These are phyloP conservation scores for Geococcyx californianus DNA, from an alignment of 2,113 vertebrate species.

Conservation along the genomic window DNA sequence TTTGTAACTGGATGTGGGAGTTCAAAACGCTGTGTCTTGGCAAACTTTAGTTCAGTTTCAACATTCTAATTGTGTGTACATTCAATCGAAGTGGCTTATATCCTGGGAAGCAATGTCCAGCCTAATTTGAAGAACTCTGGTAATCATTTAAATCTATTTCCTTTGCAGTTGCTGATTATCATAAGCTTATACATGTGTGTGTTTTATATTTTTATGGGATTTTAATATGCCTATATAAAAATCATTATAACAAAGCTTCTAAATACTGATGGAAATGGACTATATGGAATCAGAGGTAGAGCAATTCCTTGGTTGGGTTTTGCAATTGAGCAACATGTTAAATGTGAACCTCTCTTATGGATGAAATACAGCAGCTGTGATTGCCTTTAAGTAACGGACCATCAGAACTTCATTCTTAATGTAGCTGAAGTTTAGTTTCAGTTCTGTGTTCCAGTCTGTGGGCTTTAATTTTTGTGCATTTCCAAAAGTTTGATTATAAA, in stretches of 20 bases:
- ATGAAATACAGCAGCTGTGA: background rate
- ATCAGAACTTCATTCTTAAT: background rate
- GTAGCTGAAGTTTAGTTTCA: background rate
- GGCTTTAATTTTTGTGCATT: background rate
- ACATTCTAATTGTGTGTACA: background rate
- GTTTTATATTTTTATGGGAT: background rate
- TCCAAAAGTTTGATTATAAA: background rate
- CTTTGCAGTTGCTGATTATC: background rate
- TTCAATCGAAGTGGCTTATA: background rate
- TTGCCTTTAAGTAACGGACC: background rate
- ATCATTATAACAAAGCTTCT: background rate
- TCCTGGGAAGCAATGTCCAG: background rate
- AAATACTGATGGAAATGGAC: background rate
- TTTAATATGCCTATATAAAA: background rate
- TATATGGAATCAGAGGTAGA: background rate
- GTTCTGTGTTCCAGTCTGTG: background rate
- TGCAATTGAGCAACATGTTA: background rate
- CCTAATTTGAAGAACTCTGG: background rate
- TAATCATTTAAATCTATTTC: background rate
- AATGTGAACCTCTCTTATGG: background rate
- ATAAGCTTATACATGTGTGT: background rate
- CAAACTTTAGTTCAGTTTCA: background rate
- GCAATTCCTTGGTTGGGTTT: background rate
- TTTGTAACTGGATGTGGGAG: background rate
- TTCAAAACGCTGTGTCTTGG: background rate